phyloP scores from a whole-genome alignment of 2,888 invertebrate species.

The Shargacucullia verbasci region DNA sequence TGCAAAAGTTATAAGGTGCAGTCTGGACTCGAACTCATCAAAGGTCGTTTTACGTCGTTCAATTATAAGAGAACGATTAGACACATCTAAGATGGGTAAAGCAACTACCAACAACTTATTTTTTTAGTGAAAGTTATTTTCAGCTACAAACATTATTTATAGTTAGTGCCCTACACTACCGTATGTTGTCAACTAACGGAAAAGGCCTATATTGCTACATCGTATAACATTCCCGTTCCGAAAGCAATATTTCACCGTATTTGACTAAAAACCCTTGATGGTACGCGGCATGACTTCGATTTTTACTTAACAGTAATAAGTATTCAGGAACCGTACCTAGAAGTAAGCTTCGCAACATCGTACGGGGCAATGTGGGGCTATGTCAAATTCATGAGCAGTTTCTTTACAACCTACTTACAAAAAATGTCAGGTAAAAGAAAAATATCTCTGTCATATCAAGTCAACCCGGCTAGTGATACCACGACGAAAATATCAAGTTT shows the following conservation, averaged over 20 bases:
- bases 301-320: constrained; percentile 60
- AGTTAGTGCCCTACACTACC: constrained; percentile 7
- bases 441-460: constrained; percentile 56
- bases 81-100: too few species aligned
- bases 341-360: constrained; percentile 62
- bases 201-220: constrained; percentile 35
- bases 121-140: background rate
- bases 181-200: constrained; percentile 38
- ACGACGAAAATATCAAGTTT: constrained; percentile 43
- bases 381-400: constrained; percentile 70
- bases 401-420: constrained; percentile 59
- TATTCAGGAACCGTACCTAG: constrained; percentile 60
- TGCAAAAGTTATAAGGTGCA: too few species aligned
- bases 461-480: constrained; percentile 39
- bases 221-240: constrained; percentile 43
- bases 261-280: constrained; percentile 59
- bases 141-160: background rate
- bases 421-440: constrained; percentile 58
- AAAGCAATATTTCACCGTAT: constrained; percentile 56
- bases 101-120: too few species aligned
- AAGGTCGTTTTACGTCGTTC: too few species aligned
- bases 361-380: constrained; percentile 58
- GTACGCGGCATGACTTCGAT: constrained; percentile 51
- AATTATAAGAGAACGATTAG: too few species aligned
- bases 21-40: too few species aligned